These are phyloP conservation scores for Phalanger gymnotis DNA, from an alignment of 2,797 vertebrate genomes.

Conservation along the genomic window DNA sequence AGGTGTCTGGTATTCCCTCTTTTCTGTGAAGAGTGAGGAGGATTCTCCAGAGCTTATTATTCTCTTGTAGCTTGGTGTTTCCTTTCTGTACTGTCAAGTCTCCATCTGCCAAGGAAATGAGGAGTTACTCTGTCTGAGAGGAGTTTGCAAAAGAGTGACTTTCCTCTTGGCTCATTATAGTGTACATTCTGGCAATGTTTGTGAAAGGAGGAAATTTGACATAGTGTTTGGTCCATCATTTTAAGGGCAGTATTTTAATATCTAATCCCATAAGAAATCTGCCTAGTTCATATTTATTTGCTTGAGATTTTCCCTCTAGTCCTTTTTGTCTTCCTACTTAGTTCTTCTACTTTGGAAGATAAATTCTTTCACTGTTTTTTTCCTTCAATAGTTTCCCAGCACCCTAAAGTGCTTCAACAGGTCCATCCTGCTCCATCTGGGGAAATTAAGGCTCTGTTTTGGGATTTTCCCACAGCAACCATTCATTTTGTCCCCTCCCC, in stretches of 20 bases:
- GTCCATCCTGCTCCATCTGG: neutral
- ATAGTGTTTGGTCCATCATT: neutral
- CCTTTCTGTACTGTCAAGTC: neutral
- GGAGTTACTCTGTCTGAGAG: neutral
- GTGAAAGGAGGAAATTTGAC: neutral
- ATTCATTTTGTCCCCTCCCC: neutral
- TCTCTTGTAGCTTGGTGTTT: neutral
- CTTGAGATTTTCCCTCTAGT: neutral
- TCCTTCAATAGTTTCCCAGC: neutral
- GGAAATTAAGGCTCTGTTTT: neutral
- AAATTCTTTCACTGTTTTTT: neutral
- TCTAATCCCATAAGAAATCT: neutral
- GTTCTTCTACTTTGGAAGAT: neutral
- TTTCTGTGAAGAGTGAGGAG: rapidly evolving
- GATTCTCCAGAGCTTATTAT: neutral
- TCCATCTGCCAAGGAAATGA: conserved; percentile 48
- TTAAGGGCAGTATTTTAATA: neutral
- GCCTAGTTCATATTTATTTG: neutral
- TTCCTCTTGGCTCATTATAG: neutral
- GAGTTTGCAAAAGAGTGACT: neutral
- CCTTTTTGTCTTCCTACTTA: neutral
- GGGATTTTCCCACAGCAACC: neutral
- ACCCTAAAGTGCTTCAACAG: neutral
- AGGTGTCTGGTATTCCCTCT: neutral
- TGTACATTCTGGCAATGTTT: neutral